Evolutionary conservation across 2,113 vertebrate species (phyloP).

Genomic region (Zosterops japonicus): DNA sequence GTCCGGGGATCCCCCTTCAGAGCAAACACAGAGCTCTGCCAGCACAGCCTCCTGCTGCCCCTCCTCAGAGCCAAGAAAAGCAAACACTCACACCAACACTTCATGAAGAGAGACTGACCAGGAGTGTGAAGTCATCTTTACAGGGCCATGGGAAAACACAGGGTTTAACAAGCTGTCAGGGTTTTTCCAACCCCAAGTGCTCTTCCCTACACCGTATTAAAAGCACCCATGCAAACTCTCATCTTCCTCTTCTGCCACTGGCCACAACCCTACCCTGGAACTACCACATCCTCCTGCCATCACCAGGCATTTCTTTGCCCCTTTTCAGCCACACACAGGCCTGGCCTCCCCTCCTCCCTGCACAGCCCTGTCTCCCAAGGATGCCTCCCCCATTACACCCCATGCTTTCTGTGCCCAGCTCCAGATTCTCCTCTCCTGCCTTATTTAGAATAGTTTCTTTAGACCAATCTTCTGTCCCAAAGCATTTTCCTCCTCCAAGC

Average conservation of each 20-base stretch:
- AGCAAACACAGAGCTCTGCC: not conserved
- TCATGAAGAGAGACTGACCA: not conserved
- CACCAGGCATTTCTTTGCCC: not conserved
- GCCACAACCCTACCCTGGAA: not conserved
- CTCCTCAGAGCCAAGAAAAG: not conserved
- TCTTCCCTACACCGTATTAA: not conserved
- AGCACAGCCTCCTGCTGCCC: not conserved
- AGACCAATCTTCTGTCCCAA: not conserved
- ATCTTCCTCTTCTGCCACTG: not conserved
- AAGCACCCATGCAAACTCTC: not conserved
- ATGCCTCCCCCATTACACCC: not conserved
- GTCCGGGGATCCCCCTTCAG: not conserved
- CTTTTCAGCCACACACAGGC: not conserved
- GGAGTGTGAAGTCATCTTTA: not conserved
- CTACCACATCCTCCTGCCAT: not conserved
- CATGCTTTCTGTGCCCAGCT: not conserved
- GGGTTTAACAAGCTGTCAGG: not conserved
- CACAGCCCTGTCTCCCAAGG: fast-evolving
- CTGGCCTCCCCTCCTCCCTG: not conserved
- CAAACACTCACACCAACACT: not conserved
- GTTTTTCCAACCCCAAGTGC: not conserved
- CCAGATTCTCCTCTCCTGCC: not conserved
- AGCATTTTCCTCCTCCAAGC: not conserved
- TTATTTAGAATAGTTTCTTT: fast-evolving
- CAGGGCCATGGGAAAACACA: not conserved